A percentile compares a stretch with the other conserved stretches of the same genome.
These are phyloP conservation scores for Cirrhinus molitorella DNA, from an alignment of 2,797 vertebrate genomes.

Conservation along the genomic window DNA sequence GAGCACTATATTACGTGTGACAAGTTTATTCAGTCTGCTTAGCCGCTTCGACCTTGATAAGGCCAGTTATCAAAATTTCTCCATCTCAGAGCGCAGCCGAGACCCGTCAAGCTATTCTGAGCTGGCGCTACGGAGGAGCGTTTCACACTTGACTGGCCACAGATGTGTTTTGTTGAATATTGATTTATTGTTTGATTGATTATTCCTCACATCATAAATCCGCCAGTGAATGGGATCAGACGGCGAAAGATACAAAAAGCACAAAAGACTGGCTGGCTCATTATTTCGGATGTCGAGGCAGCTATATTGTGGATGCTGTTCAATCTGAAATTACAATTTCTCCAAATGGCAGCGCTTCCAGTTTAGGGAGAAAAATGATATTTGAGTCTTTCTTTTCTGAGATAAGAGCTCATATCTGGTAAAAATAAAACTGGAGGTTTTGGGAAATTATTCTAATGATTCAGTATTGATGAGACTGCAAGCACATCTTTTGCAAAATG, in stretches of 20 bases:
- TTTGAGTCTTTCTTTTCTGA: conserved; percentile 1
- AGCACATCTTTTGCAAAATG: not conserved
- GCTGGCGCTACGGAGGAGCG: not conserved
- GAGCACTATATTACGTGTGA: conserved; percentile 34
- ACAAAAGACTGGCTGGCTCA: conserved; percentile 54
- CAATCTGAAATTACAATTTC: conserved; percentile 52
- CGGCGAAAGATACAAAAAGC: conserved; percentile 43
- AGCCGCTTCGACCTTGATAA: conserved; percentile 49
- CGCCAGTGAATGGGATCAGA: conserved; percentile 37
- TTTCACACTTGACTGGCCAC: conserved; percentile 42
- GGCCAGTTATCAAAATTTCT: conserved; percentile 37
- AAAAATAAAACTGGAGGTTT: conserved; percentile 12
- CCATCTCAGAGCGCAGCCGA: conserved; percentile 25
- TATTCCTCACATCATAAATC: conserved; percentile 48
- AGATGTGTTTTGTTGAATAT: conserved; percentile 48
- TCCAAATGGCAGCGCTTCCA: conserved; percentile 54
- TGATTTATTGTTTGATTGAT: conserved; percentile 59
- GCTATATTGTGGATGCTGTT: conserved; percentile 36
- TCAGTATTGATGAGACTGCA: not conserved
- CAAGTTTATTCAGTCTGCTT: conserved; percentile 36
- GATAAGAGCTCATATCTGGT: not conserved
- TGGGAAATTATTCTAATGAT: conserved; percentile 9
- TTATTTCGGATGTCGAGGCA: conserved; percentile 52
- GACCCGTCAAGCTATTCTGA: conserved; percentile 25
- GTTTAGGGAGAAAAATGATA: conserved; percentile 26